A percentile compares a stretch with the other conserved stretches of the same genome.
These are phyloP conservation scores for Falco rusticolus DNA, from an alignment of 2,797 vertebrate genomes.

Conservation along the genomic window DNA sequence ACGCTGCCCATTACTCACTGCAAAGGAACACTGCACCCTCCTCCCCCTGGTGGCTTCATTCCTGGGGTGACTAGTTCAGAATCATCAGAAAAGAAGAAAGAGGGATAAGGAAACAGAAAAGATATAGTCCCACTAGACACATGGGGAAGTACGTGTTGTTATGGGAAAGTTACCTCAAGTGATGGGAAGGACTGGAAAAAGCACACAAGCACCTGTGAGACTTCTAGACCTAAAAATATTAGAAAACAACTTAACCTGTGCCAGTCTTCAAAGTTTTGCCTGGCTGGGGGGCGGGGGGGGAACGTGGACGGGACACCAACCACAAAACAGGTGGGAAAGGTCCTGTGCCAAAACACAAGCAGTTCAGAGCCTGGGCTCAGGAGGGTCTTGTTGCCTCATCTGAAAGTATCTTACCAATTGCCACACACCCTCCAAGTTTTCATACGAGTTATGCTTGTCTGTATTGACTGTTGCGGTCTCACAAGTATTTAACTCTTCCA, in stretches of 20 bases:
- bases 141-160: background rate
- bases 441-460: background rate
- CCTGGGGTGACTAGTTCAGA: background rate
- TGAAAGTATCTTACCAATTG: background rate
- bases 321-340: background rate
- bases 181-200: background rate
- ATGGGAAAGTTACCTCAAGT: background rate
- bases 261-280: background rate
- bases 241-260: background rate
- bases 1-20: conserved; percentile 22
- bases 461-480: background rate
- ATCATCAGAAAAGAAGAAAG: background rate
- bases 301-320: no score
- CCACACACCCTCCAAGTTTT: background rate
- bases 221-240: background rate
- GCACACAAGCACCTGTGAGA: background rate
- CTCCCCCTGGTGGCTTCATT: background rate
- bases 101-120: background rate
- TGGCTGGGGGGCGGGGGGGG: background rate
- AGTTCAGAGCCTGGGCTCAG: background rate
- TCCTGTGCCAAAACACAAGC: background rate
- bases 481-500: background rate
- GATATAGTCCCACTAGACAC: background rate
- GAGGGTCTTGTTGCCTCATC: background rate
- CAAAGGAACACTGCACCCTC: conserved; percentile 24